Evolutionary conservation across 2,113 vertebrate genomes (phyloP).

Genomic region (Ophthalmolycus amberensis): DNA sequence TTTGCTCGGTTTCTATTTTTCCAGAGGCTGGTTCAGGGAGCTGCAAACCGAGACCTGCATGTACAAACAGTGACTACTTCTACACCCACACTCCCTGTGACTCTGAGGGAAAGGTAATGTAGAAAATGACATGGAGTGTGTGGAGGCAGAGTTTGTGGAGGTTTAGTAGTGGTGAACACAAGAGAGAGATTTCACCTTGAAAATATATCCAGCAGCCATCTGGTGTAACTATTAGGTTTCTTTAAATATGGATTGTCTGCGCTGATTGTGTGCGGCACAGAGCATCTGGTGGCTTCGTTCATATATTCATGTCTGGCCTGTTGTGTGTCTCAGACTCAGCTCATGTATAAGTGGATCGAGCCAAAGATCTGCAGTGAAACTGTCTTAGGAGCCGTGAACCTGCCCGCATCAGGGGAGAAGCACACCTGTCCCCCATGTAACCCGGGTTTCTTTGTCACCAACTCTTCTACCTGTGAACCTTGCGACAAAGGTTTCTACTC

Average conservation of each 20-base stretch:
- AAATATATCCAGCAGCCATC: slow-evolving; percentile 9
- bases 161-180: slow-evolving; percentile 13
- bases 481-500: slow-evolving; percentile 88
- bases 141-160: not conserved
- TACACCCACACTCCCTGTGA: slow-evolving; percentile 94
- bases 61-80: slow-evolving; percentile 93
- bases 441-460: slow-evolving; percentile 90
- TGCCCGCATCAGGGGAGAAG: slow-evolving; percentile 88
- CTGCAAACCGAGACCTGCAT: slow-evolving; percentile 87
- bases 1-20: slow-evolving; percentile 25
- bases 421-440: slow-evolving; percentile 92
- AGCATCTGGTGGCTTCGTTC: not conserved
- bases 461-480: slow-evolving; percentile 86
- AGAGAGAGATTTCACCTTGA: not conserved
- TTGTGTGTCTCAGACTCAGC: slow-evolving; percentile 87
- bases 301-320: slow-evolving; percentile 18
- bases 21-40: slow-evolving; percentile 86
- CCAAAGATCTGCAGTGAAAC: slow-evolving; percentile 92
- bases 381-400: slow-evolving; percentile 76
- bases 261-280: not conserved
- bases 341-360: slow-evolving; percentile 96
- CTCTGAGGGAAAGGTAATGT: slow-evolving; percentile 85
- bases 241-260: slow-evolving; percentile 34
- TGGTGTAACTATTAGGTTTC: slow-evolving; percentile 45
- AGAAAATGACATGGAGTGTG: not conserved